Evolutionary conservation across 2,113 vertebrate genomes (phyloP), one percentile per base, ranked within the genome.

Genomic region (Neomonachus schauinslandi): DNA sequence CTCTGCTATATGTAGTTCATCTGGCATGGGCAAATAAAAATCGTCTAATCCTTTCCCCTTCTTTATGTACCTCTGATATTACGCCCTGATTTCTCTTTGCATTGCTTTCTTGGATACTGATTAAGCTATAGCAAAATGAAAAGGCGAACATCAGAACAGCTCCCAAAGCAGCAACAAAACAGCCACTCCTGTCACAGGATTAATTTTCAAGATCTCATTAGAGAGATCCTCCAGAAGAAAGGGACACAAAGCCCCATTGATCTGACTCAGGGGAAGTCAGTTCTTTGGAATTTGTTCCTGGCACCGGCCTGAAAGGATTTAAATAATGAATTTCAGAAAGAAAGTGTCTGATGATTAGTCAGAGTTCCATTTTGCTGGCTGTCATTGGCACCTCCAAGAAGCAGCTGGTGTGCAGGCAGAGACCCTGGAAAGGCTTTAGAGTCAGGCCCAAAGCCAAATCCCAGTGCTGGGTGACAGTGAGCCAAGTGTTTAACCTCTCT

Each of bases 241-340:
- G 77, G 42, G 22, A n/a, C 82, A 97, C 83, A 97, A 86, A 93
- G 83, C 79, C 13, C 42, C 81, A 90, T 92, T 97, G 96, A 95
- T 80, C 61, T 4, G 59, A 84, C 79, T 55, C 28, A 28, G 71
- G 74, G 84, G 22, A 91, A 91, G 90, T 92, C 92, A 72, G 74
- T 19, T 63, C 90, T 93, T 42, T 95, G 96, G 82, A 94, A 91
- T 76, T 71, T 88, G 67, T 69, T 89, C 46, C 92, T 63, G 69
- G 93, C n/a, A 21, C 77, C 89, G 21, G 49, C 88, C 53, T 33
- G 59, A 96, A 95, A 95, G 55, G 69, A 94, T 79, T 90, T 76
- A 80, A 95, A 53, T 84, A 24, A 65, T 55, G 96, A 10, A 57
- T 88, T 94, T 95, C 76, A 71, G 91, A 91, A 91, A 80, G 72